A percentile compares a stretch with the other conserved stretches of the same genome.
Conservation (phyloP, 2,888 invertebrate genomes). For the Timandra comae region DNA sequence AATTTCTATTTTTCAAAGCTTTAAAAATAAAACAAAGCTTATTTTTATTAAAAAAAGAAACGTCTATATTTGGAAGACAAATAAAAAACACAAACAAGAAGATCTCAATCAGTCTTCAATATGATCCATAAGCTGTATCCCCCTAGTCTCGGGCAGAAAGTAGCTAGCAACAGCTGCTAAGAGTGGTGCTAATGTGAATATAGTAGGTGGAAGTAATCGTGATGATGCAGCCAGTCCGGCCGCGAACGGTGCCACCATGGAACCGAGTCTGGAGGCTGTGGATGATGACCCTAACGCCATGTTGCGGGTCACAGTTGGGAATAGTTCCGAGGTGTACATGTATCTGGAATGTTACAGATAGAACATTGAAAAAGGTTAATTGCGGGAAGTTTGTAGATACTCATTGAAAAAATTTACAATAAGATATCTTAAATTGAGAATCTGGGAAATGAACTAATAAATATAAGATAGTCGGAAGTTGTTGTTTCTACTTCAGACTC, state of each 20-base stretch:
- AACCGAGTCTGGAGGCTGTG: constrained; percentile 75
- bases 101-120: constrained; percentile 14
- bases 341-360: constrained; percentile 28
- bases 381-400: too few species aligned
- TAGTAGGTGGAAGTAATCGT: constrained; percentile 30
- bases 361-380: too few species aligned
- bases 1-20: too few species aligned
- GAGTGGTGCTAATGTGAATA: constrained; percentile 29
- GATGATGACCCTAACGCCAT: constrained; percentile 77
- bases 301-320: constrained; percentile 77
- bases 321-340: constrained; percentile 73
- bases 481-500: too few species aligned
- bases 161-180: constrained; percentile 25
- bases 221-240: constrained; percentile 34
- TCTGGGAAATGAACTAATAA: too few species aligned
- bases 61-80: too few species aligned
- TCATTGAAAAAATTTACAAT: too few species aligned
- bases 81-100: too few species aligned
- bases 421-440: too few species aligned
- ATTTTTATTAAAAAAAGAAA: too few species aligned
- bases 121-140: constrained; percentile 25
- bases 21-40: too few species aligned
- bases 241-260: constrained; percentile 77
- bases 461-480: too few species aligned
- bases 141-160: constrained; percentile 34